phyloP scores from a whole-genome alignment of 2,113 vertebrate species.

The Podarcis muralis region DNA sequence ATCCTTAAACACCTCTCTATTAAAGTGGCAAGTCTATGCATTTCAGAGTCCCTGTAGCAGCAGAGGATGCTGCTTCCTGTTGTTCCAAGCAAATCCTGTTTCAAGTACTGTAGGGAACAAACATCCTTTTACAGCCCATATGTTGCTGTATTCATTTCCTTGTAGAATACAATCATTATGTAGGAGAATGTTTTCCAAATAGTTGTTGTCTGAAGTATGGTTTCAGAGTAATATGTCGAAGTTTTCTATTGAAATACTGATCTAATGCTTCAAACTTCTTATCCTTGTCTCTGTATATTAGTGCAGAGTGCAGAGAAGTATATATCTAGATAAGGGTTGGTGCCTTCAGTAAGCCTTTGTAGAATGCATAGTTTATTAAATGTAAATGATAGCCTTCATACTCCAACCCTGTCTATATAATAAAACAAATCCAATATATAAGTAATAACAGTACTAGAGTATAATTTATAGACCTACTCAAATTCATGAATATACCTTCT shows the following conservation, averaged over 20 bases:
- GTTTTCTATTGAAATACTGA: background rate
- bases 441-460: background rate
- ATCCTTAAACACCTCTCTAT: background rate
- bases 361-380: background rate
- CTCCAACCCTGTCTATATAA: background rate
- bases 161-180: background rate
- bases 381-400: background rate
- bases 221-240: background rate
- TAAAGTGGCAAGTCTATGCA: background rate
- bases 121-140: conserved; percentile 12
- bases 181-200: background rate
- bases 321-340: background rate
- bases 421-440: background rate
- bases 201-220: background rate
- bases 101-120: background rate
- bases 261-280: background rate
- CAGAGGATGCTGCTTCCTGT: conserved; percentile 16
- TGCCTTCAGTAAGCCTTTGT: background rate
- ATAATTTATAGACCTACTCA: background rate
- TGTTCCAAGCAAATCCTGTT: conserved; percentile 14
- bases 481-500: background rate
- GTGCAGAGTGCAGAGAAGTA: too few species aligned
- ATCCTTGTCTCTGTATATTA: background rate
- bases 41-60: background rate
- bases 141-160: background rate